Percentiles rank a stretch among this genome's conserved stretches.
Evolutionary conservation across 2,113 vertebrate genomes (phyloP).

Genomic region (Rhabdornis inornatus): DNA sequence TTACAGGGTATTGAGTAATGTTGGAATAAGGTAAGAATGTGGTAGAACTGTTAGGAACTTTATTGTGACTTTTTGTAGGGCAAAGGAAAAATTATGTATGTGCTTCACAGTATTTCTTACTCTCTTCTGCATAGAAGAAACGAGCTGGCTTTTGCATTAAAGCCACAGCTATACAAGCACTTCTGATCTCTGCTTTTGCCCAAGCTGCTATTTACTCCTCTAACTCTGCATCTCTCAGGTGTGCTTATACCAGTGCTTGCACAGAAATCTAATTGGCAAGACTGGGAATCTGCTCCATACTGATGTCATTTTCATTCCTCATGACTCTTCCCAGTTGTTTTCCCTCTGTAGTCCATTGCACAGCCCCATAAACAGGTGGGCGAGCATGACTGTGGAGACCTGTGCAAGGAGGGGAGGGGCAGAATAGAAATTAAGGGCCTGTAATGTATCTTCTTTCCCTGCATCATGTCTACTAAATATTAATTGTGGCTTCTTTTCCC

Average conservation of each 20-base stretch:
- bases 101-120: neutral
- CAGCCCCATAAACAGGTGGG: neutral
- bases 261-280: accelerated
- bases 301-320: neutral
- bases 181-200: neutral
- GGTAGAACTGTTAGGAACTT: neutral
- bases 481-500: neutral
- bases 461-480: neutral
- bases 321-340: neutral
- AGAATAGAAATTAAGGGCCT: neutral
- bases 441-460: neutral
- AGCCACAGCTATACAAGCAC: neutral
- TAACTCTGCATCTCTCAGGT: neutral
- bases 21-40: neutral
- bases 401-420: neutral
- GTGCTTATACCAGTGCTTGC: neutral
- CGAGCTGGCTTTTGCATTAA: neutral
- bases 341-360: neutral
- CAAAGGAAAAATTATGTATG: neutral
- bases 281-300: neutral
- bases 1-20: neutral
- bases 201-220: neutral
- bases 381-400: neutral
- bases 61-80: neutral
- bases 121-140: neutral